Base-by-base conservation (phyloP, 2,797 vertebrate species). In the Poecilia picta region DNA sequence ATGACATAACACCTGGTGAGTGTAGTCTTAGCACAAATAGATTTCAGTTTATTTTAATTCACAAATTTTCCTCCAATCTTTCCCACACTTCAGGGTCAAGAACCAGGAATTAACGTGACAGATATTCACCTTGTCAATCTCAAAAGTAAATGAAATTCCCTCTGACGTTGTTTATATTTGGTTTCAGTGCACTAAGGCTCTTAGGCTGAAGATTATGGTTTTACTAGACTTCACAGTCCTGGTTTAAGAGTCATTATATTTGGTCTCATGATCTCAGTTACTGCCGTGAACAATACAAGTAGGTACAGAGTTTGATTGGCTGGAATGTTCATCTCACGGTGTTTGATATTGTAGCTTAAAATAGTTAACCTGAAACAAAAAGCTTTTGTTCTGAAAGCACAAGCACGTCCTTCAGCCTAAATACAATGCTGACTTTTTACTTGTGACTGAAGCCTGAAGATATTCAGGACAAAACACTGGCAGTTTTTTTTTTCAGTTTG, bases 201-300 rank as follows among this genome's bases (percentile, higher is more conserved):
- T 75, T 66, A 79, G 47, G 45, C 3, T 55, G 36, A 77, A 75
- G 55, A 79, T 81, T 74, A 77, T 74, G n/a, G 36, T 78, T 81
- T 81, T 45, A 74, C 23, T 72, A 81, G 70, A 73, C 75, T 75
- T 83, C 53, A 73, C 5, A 75, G 25, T 28, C n/a, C 1, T 0
- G 15, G 4, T 79, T 85, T 75, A 73, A 82, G 76, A 49, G 72
- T 78, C 68, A 72, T 49, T 81, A 36, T 75, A 57, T 82, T 75
- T 74, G 51, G 79, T 85, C 83, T 87, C 78, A 80, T 85, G 82
- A 83, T 78, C 39, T 78, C 51, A 77, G 43, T 83, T 71, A 79
- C 55, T 45, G n/a, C 55, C 4, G 0, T 1, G 13, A 81, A 74
- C 59, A 83, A 71, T 51, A 78, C 45, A 51, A 55, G 36, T 59